phyloP scores from a whole-genome alignment of 2,797 vertebrate species.

The Halcyon leucocephala region DNA sequence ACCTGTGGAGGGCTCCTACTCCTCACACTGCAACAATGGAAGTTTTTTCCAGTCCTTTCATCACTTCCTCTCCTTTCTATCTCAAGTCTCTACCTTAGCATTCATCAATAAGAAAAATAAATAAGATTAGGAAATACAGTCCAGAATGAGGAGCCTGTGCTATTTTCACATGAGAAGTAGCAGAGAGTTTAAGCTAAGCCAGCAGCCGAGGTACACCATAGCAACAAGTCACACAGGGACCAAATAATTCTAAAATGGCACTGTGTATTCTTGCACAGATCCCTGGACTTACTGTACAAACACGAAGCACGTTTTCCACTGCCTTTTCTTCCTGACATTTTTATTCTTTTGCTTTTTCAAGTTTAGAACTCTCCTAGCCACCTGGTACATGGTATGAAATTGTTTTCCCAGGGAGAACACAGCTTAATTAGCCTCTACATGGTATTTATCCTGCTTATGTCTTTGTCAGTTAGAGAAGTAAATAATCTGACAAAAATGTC shows the following conservation, averaged over 20 bases:
- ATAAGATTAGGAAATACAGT: not conserved
- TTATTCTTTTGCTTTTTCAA: not conserved
- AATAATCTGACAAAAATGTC: not conserved
- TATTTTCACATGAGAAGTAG: not conserved
- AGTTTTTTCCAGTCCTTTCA: not conserved
- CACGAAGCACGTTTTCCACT: not conserved
- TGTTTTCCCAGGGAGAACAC: not conserved
- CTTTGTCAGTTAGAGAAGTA: not conserved
- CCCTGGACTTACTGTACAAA: not conserved
- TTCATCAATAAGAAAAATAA: not conserved
- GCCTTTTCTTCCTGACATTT: not conserved
- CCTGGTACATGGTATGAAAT: not conserved
- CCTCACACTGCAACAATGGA: accelerated
- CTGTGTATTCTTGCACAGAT: not conserved
- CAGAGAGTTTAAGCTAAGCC: not conserved
- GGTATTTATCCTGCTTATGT: not conserved
- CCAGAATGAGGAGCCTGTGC: not conserved
- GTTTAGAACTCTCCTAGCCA: not conserved
- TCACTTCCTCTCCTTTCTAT: not conserved
- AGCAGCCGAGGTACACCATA: not conserved
- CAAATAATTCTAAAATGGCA: not conserved
- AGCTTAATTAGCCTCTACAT: constrained; percentile 8
- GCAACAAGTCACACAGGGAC: not conserved
- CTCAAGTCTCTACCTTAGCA: not conserved
- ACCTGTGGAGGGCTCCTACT: not conserved